A percentile compares a stretch with the other conserved stretches of the same genome.
phyloP scores from a whole-genome alignment of 2,888 invertebrate genomes.

The Xanthia icteritia region DNA sequence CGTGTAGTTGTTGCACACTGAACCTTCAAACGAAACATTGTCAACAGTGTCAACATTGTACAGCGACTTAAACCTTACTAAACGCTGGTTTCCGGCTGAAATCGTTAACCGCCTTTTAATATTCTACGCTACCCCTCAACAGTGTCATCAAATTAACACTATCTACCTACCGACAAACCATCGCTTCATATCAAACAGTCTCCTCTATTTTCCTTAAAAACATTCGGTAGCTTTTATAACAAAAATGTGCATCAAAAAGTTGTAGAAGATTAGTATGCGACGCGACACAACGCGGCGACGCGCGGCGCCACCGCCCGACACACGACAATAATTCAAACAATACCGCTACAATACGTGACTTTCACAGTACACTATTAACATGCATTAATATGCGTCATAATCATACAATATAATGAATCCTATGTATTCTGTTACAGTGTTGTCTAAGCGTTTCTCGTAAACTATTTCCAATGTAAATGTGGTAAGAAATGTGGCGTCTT shows the following conservation, averaged over 20 bases:
- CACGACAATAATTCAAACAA: conserved; percentile 58
- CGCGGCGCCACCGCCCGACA: conserved; percentile 58
- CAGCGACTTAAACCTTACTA: not conserved
- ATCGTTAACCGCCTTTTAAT: not conserved
- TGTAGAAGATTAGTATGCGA: conserved; percentile 58
- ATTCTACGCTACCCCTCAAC: not conserved
- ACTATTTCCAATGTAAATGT: conserved; percentile 42
- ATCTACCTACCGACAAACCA: not conserved
- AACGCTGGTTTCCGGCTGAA: not conserved
- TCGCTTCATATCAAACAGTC: not conserved
- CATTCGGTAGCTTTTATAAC: conserved; percentile 23
- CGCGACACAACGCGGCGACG: conserved; percentile 29
- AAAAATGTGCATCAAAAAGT: conserved; percentile 36
- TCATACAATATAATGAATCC: conserved; percentile 40
- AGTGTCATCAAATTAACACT: conserved; percentile 1
- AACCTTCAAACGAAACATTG: not conserved
- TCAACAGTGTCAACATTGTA: not conserved
- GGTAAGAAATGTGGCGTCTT: conserved; percentile 43
- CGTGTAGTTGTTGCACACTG: not conserved
- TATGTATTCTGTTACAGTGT: conserved; percentile 44
- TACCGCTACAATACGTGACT: conserved; percentile 63
- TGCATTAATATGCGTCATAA: conserved; percentile 48
- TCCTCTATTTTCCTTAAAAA: not conserved
- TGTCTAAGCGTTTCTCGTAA: conserved; percentile 43
- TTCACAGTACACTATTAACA: conserved; percentile 37